Percentiles rank a stretch among this genome's conserved stretches.
Conservation (phyloP, 1,140 invertebrate genomes). For the Penaeus indicus region DNA sequence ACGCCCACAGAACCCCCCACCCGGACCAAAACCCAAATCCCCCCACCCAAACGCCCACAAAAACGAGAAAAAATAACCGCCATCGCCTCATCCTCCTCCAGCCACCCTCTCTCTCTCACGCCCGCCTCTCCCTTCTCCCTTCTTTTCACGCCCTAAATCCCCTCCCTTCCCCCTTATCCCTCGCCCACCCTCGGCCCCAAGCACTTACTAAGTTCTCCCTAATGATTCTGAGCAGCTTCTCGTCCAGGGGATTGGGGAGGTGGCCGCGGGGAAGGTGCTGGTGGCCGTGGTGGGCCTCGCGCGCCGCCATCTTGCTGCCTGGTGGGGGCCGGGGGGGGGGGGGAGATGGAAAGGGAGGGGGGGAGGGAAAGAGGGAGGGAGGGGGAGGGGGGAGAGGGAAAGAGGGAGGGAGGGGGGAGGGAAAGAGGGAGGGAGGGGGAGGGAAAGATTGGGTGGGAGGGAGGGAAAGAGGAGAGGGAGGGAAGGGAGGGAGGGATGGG, state of each 20-base stretch:
- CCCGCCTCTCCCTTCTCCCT: too few relatives aligned
- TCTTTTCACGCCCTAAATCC: too few relatives aligned
- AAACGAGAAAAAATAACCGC: too few relatives aligned
- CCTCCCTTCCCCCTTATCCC: background rate
- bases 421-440: background rate
- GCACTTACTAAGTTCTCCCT: conserved; percentile 45
- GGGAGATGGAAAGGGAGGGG: too few relatives aligned
- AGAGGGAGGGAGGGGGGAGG: too few relatives aligned
- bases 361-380: background rate
- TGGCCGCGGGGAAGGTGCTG: conserved; percentile 43
- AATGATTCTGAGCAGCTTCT: conserved; percentile 49
- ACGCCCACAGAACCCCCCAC: too few relatives aligned
- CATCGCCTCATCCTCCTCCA: too few relatives aligned
- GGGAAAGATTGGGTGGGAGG: background rate
- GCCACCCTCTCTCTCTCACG: too few relatives aligned
- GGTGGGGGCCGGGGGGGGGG: background rate
- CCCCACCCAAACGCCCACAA: too few relatives aligned
- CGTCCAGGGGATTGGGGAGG: conserved; percentile 46
- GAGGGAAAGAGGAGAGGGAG: background rate
- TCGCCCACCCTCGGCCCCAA: background rate
- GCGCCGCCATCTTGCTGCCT: background rate
- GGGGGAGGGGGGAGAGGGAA: background rate
- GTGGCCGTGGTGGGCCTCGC: conserved; percentile 38
- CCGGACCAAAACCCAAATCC: too few relatives aligned
- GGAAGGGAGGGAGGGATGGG: background rate